phyloP scores from a whole-genome alignment of 1,140 invertebrate species.

The Drosophila ercepeae region DNA sequence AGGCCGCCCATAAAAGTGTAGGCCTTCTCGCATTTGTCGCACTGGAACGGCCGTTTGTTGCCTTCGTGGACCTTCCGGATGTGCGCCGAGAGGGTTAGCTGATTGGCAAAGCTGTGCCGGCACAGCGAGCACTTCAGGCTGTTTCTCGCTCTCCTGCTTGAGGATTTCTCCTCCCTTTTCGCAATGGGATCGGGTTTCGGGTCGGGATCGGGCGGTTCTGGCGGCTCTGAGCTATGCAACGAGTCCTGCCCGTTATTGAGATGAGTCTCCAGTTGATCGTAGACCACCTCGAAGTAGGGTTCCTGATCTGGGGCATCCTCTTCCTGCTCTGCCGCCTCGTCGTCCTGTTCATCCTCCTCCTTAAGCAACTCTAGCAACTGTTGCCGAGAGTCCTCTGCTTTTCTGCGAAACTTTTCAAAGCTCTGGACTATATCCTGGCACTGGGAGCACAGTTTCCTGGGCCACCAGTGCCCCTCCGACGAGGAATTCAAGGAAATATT shows the following conservation, averaged over 20 bases:
- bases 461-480: conserved; percentile 16
- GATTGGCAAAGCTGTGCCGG: conserved; percentile 66
- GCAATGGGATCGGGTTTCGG: conserved; percentile 54
- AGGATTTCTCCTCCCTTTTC: not conserved
- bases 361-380: conserved; percentile 30
- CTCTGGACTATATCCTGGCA: conserved; percentile 29
- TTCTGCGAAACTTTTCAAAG: conserved; percentile 42
- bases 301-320: not conserved
- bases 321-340: not conserved
- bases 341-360: not conserved
- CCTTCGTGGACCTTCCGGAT: conserved; percentile 77
- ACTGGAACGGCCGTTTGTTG: conserved; percentile 67
- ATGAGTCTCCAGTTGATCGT: conserved; percentile 13
- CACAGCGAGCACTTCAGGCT: conserved; percentile 67
- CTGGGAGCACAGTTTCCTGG: conserved; percentile 35
- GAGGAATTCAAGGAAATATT: conserved; percentile 5
- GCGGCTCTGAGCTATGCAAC: conserved; percentile 12
- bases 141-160: conserved; percentile 43
- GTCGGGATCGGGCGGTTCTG: conserved; percentile 10
- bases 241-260: not conserved
- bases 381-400: conserved; percentile 30
- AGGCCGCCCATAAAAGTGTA: conserved; percentile 79
- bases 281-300: conserved; percentile 54
- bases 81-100: conserved; percentile 66
- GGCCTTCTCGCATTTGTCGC: conserved; percentile 73